Conservation (phyloP, 2,113 vertebrate species). For the Laterallus jamaicensis region DNA sequence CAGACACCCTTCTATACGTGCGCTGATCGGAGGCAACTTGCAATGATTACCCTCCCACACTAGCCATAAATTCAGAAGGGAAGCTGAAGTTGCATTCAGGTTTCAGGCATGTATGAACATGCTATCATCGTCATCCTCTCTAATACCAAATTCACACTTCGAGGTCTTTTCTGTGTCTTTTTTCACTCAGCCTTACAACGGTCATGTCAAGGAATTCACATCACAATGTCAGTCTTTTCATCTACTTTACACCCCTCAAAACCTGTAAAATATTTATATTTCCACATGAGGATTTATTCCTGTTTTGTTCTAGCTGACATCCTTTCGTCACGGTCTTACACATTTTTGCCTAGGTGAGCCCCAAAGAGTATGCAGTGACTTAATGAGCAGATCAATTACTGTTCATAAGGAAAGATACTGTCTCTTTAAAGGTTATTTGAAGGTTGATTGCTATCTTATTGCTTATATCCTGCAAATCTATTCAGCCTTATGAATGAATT, state of each 20-base stretch:
- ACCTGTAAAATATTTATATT: not conserved
- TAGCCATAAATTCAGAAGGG: not conserved
- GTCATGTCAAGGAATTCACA: not conserved
- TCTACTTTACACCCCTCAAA: not conserved
- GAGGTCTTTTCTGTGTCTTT: not conserved
- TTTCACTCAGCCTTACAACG: not conserved
- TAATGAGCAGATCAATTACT: conserved; percentile 85
- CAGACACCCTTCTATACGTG: accelerated
- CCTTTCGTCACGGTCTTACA: conserved; percentile 26
- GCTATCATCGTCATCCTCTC: accelerated
- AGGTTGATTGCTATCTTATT: conserved; percentile 91
- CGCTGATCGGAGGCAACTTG: not conserved
- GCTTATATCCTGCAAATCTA: conserved; percentile 86
- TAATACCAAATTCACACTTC: not conserved
- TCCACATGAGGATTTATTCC: conserved; percentile 24
- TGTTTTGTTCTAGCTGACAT: conserved; percentile 45
- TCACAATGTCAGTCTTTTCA: not conserved
- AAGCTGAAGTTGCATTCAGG: not conserved
- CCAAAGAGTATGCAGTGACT: conserved; percentile 55
- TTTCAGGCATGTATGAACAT: not conserved
- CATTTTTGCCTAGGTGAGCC: conserved; percentile 66
- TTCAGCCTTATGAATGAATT: conserved; percentile 95
- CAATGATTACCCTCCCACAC: not conserved
- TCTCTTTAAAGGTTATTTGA: conserved; percentile 89
- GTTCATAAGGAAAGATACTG: conserved; percentile 70